Base-by-base conservation (phyloP, 2,113 vertebrate species). In the Gobius niger region DNA sequence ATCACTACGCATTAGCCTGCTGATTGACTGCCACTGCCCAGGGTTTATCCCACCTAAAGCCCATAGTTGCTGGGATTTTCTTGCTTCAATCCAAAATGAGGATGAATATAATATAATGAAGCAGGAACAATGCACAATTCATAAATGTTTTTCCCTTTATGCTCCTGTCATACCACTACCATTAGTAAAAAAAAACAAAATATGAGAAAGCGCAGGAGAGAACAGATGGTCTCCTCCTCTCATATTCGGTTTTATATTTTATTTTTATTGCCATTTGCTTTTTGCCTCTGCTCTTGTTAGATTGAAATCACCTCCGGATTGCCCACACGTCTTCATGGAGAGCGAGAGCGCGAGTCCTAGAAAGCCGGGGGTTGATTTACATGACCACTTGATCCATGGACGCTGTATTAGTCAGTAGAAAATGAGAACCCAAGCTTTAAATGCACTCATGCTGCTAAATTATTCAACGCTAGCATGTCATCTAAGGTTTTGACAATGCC, bases 231-330 rank as follows among this genome's bases (percentile, higher is more conserved):
- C 57, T 18, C 77, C 61, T 67, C 54, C n/a, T 74, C 70, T 83
- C 67, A 73, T 81, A 86, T 77, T 74, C 75, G 70, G 70, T 50
- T 64, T 57, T 34, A 34, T 34, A 34, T 34, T 34, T 34, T 4
- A 34, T 34, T 34, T 34, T 34, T 34, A 34, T 34, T 34, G 24
- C 24, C 24, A 34, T 34, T 19, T 16, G 47, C 51, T 63, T 74
- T 69, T 51, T 42, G 50, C 6, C 41, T 67, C 51, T 57, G n/a
- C 6, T 8, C 49, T 76, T 56, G 47, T 76, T 47, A 9, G 78
- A 82, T 77, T 76, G 52, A 79, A 83, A 82, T 82, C 79, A 72
- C 72, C 67, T 75, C 40, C 72, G 68, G 47, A 19, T 81, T 86
- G 73, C 70, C 70, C 64, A 73, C 81, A 80, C 75, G 71, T 76